Evolutionary conservation across 2,113 vertebrate species (phyloP).

Genomic region (Physeter macrocephalus): DNA sequence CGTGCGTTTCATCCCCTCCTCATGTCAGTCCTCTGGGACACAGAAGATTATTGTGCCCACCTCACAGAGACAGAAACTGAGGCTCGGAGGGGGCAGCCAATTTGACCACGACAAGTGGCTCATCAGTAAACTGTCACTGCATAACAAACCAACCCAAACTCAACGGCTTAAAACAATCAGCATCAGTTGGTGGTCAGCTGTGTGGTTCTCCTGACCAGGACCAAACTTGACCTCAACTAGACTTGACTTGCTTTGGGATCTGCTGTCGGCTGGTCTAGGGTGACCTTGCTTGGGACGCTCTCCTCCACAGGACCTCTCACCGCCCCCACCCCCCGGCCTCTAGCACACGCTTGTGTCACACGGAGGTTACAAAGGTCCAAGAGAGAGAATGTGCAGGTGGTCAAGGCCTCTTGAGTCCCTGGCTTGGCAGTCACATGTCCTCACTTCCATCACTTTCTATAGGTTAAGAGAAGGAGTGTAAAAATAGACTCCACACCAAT

Average conservation of each 20-base stretch:
- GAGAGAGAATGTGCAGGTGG: neutral
- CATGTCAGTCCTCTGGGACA: neutral
- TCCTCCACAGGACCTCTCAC: neutral
- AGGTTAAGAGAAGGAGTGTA: neutral
- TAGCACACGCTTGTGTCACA: accelerated
- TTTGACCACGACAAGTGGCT: neutral
- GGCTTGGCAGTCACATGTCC: neutral
- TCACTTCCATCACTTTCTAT: neutral
- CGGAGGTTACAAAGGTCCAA: accelerated
- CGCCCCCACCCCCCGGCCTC: accelerated
- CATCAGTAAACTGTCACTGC: neutral
- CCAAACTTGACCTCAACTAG: neutral
- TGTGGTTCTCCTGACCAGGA: neutral
- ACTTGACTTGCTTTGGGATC: neutral
- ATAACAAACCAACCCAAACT: no score
- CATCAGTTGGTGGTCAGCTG: accelerated
- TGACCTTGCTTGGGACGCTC: neutral
- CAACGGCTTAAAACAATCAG: no score
- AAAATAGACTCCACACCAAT: accelerated
- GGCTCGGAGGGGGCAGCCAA: neutral
- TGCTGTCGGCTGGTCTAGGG: neutral
- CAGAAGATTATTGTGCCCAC: no score
- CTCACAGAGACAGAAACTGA: neutral
- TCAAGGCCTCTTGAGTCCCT: neutral
- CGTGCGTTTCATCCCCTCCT: accelerated